A percentile compares a stretch with the other conserved stretches of the same genome.
phyloP scores from a whole-genome alignment of 2,888 invertebrate genomes.

The Orthosia incerta region DNA sequence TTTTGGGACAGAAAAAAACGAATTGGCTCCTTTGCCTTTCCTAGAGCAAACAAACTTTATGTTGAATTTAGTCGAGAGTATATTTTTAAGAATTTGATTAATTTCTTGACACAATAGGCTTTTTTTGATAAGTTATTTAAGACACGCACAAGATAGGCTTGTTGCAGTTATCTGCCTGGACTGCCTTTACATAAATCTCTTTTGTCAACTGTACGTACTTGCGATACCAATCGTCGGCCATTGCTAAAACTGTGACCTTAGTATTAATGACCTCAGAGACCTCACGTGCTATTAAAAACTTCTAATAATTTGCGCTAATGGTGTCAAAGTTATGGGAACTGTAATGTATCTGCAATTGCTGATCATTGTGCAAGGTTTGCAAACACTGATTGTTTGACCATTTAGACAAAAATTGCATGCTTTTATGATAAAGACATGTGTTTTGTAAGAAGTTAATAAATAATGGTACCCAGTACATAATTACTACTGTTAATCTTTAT shows the following conservation, averaged over 20 bases:
- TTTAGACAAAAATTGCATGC: background rate
- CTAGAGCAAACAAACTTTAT: no score
- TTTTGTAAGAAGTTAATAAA: background rate
- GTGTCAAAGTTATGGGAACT: conserved; percentile 55
- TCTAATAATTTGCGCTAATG: conserved; percentile 39
- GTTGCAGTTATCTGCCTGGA: no score
- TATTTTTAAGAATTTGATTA: no score
- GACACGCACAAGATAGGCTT: no score
- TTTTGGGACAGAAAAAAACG: no score
- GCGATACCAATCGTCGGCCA: conserved; percentile 24
- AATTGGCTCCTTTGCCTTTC: no score
- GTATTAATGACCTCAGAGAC: conserved; percentile 27
- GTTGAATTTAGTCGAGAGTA: no score
- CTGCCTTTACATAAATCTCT: background rate
- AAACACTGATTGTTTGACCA: conserved; percentile 6
- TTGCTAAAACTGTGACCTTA: conserved; percentile 48
- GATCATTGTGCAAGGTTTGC: conserved; percentile 32
- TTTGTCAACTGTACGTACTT: conserved; percentile 10
- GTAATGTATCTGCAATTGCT: conserved; percentile 15
- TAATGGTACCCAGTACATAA: background rate
- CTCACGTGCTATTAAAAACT: conserved; percentile 42
- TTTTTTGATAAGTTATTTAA: no score
- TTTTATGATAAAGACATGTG: background rate
- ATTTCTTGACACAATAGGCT: no score
- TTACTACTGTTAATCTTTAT: no score